These are phyloP conservation scores for Struthio camelus DNA, from an alignment of 2,113 vertebrate genomes.

Conservation along the genomic window DNA sequence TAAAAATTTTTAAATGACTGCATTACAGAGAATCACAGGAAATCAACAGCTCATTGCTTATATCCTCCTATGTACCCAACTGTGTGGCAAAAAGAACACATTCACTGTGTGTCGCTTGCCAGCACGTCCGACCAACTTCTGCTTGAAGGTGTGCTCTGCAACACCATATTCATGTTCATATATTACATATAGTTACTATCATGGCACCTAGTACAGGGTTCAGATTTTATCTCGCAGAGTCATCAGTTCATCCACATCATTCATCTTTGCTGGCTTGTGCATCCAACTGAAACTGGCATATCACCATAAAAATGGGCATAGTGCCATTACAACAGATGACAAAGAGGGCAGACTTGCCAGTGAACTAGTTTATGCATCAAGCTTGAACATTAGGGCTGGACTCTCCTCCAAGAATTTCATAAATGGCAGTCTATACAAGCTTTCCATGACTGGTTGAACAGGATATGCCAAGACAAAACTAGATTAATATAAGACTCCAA, in stretches of 20 bases:
- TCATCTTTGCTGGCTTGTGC: constrained; percentile 66
- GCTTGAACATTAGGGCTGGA: constrained; percentile 60
- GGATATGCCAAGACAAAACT: constrained; percentile 53
- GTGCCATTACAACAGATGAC: constrained; percentile 78
- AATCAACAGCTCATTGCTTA: neutral
- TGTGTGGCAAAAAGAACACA: neutral
- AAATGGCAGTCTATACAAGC: constrained; percentile 42
- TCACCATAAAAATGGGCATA: constrained; percentile 59
- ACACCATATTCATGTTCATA: neutral
- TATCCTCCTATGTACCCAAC: neutral
- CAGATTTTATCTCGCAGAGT: constrained; percentile 62
- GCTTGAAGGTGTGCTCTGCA: neutral
- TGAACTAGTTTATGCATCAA: constrained; percentile 48
- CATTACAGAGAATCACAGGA: neutral
- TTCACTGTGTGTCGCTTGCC: neutral
- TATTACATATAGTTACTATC: neutral
- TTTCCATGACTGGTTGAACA: constrained; percentile 54
- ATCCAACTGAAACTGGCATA: constrained; percentile 53
- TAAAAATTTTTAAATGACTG: neutral
- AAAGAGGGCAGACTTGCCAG: constrained; percentile 68
- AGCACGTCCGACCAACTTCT: neutral
- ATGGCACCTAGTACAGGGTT: constrained; percentile 3
- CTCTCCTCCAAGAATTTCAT: constrained; percentile 74
- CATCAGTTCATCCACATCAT: constrained; percentile 66
- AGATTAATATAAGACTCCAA: constrained; percentile 65